Evolutionary conservation across 2,113 vertebrate species (phyloP).

Genomic region (Mus pahari): DNA sequence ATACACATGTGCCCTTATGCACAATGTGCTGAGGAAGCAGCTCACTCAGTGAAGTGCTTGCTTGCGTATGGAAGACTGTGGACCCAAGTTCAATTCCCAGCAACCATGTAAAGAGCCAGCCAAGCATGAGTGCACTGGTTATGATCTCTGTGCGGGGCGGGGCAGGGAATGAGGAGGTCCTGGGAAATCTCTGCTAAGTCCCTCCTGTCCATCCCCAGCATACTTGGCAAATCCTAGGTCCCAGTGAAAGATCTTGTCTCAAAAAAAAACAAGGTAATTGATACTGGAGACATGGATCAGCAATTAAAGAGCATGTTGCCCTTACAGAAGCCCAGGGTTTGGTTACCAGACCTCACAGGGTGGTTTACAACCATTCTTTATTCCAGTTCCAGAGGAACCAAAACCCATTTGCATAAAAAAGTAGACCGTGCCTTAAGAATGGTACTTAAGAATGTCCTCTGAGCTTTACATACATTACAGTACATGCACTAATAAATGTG

Average conservation of each 20-base stretch:
- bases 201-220: background rate
- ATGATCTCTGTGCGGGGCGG: background rate
- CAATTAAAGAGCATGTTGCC: background rate
- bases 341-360: background rate
- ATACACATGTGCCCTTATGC: background rate
- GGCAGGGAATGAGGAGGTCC: background rate
- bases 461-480: background rate
- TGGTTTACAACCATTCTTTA: background rate
- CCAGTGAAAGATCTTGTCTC: background rate
- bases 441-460: background rate
- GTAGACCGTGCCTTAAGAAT: background rate
- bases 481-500: background rate
- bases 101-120: no score
- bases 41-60: background rate
- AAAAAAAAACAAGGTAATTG: background rate
- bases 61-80: background rate
- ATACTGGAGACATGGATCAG: background rate
- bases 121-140: no score
- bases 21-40: background rate
- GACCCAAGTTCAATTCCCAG: background rate
- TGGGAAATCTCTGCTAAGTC: background rate
- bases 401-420: background rate
- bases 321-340: background rate
- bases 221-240: background rate
- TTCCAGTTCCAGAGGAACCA: background rate